Evolutionary conservation across 2,797 vertebrate species (phyloP).

Genomic region (Syncerus caffer): DNA sequence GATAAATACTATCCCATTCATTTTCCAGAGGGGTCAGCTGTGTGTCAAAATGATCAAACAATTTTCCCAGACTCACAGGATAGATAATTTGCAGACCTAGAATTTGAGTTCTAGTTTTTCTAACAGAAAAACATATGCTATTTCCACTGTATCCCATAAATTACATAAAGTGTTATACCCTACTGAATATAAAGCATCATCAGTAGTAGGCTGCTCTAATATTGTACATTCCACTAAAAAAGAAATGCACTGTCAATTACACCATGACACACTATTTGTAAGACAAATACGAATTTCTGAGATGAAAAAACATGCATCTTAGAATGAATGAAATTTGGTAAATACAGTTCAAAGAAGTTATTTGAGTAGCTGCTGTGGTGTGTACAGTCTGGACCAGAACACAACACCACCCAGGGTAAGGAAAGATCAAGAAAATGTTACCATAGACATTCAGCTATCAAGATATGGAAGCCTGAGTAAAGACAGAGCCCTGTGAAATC

Average conservation of each 20-base stretch:
- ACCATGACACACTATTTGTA: not conserved
- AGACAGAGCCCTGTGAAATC: not conserved
- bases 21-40: not conserved
- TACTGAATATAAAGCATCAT: not conserved
- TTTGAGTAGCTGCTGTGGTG: not conserved
- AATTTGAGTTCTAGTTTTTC: not conserved
- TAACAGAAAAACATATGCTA: not conserved
- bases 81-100: not conserved
- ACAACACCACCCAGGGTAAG: not conserved
- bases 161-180: not conserved
- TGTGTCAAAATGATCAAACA: not conserved
- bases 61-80: not conserved
- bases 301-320: not conserved
- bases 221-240: not conserved
- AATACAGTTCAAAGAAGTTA: not conserved
- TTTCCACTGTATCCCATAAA: not conserved
- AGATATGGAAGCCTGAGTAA: not conserved
- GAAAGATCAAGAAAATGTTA: not conserved
- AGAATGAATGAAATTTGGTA: slow-evolving; percentile 15
- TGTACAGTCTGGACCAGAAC: not conserved
- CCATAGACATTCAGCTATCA: not conserved
- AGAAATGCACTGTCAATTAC: not conserved
- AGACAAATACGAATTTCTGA: not conserved
- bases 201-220: not conserved
- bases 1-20: not conserved